phyloP scores from a whole-genome alignment of 2,797 vertebrate species.

The Somateria mollissima region DNA sequence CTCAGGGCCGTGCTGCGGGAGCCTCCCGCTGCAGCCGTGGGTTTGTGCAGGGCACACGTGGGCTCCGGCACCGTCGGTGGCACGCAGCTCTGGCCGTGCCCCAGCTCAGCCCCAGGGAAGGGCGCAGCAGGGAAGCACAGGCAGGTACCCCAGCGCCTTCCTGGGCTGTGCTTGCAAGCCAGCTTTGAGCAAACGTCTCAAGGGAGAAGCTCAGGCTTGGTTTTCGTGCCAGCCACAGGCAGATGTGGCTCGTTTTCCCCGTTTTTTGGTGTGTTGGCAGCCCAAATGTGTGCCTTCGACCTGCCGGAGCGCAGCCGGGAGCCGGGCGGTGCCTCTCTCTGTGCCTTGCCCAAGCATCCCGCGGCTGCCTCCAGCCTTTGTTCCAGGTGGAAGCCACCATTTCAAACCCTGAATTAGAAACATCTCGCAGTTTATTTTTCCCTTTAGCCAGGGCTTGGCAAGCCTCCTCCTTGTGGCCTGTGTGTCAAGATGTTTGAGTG shows the following conservation, averaged over 20 bases:
- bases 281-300: neutral
- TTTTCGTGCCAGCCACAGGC: neutral
- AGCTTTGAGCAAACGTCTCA: neutral
- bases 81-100: neutral
- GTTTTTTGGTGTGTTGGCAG: fast-evolving
- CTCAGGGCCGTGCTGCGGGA: neutral
- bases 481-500: neutral
- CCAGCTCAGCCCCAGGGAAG: neutral
- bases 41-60: fast-evolving
- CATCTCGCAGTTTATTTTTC: conserved; percentile 22
- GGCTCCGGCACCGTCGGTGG: neutral
- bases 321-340: neutral
- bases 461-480: neutral
- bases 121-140: neutral
- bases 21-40: fast-evolving
- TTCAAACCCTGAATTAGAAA: conserved; percentile 12
- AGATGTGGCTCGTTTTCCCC: neutral
- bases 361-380: neutral
- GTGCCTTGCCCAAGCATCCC: neutral
- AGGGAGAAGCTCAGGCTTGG: neutral
- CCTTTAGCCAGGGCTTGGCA: conserved; percentile 25
- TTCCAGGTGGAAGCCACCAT: neutral
- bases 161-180: neutral
- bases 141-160: neutral
- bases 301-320: neutral